Conservation (phyloP, 2,113 vertebrate genomes). For the Tachycineta bicolor region DNA sequence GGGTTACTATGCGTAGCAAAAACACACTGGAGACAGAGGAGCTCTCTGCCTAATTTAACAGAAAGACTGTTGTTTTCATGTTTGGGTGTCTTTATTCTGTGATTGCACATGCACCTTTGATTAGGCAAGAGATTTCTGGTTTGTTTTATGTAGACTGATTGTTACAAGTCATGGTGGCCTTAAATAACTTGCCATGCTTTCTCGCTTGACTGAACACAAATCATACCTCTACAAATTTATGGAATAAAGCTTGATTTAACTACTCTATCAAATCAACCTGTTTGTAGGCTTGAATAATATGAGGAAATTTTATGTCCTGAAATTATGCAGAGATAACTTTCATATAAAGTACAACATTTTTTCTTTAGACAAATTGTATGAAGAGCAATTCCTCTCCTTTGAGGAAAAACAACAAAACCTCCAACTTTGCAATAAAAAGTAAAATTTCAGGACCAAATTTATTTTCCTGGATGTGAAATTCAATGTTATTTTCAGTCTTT, state of each 20-base stretch:
- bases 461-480: neutral
- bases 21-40: neutral
- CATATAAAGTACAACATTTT: neutral
- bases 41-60: neutral
- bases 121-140: neutral
- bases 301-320: neutral
- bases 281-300: neutral
- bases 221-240: neutral
- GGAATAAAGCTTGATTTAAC: neutral
- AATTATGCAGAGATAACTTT: neutral
- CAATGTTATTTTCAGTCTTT: neutral
- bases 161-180: neutral
- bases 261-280: neutral
- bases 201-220: neutral
- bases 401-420: neutral
- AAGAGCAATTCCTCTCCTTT: neutral
- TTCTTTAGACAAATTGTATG: rapidly evolving
- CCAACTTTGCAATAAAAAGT: neutral
- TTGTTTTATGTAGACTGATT: neutral
- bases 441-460: neutral
- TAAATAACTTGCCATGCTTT: neutral
- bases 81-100: neutral
- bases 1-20: neutral
- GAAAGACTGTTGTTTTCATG: neutral
- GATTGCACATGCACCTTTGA: neutral